Conservation (phyloP, 2,888 invertebrate species). For the Aelia acuminata region DNA sequence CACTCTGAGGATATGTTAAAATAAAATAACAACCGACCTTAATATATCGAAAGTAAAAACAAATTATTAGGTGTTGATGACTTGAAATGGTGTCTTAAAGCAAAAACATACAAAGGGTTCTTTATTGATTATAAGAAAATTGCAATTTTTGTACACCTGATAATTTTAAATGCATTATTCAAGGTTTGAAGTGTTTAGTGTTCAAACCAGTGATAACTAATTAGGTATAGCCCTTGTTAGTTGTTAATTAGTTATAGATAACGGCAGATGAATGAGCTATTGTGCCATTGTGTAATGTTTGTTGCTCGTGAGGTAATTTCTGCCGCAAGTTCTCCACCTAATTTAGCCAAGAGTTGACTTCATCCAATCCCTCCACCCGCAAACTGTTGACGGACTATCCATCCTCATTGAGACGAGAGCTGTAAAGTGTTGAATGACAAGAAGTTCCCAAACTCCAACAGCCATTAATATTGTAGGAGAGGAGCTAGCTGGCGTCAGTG, state of each 20-base stretch:
- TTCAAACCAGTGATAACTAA: background rate
- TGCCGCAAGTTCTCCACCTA: background rate
- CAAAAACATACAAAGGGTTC: too few relatives aligned
- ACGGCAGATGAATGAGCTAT: background rate
- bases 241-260: background rate
- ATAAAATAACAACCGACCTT: too few relatives aligned
- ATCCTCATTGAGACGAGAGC: background rate
- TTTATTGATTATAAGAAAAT: too few relatives aligned
- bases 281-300: background rate
- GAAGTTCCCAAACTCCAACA: background rate
- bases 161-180: too few relatives aligned
- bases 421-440: conserved; percentile 11
- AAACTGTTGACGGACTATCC: conserved; percentile 18
- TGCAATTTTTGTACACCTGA: too few relatives aligned
- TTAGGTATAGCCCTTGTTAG: background rate
- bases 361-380: background rate
- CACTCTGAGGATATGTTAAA: too few relatives aligned
- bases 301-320: background rate
- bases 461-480: background rate
- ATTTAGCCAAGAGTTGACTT: background rate
- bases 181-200: too few relatives aligned
- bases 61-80: too few relatives aligned
- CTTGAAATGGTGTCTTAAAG: too few relatives aligned
- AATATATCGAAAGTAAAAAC: too few relatives aligned
- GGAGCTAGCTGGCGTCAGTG: background rate